Base-by-base conservation (phyloP, 2,888 invertebrate species). In the Flexamia atlantica region DNA sequence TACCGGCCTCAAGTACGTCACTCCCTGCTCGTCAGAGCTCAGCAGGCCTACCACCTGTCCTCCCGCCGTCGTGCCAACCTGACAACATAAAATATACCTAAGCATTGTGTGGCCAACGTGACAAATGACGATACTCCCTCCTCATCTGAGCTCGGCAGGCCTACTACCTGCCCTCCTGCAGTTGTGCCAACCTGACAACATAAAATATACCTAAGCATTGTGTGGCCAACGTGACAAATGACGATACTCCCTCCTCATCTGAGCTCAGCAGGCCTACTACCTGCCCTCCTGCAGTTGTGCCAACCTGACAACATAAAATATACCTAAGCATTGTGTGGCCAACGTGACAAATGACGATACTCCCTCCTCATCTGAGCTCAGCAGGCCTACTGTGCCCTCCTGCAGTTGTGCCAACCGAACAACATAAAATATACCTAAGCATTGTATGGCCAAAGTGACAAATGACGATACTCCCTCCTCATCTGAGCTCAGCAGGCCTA, bases 201-300 rank as follows among this genome's bases (percentile, higher is more conserved):
- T 4, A 7, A 36, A 36, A 7, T 36, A 36, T 36, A 7, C 36
- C 36, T 36, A 9, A 36, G 36, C 4, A 36, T 9, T 7, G 9
- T 36, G 36, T 36, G 4, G 36, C 36, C 36, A 36, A 36, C 36
- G 4, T 36, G 4, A 36, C 36, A 36, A 36, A 80, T 50, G 82
- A 96, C 89, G 95, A 95, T 64, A 95, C 93, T 5, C 95, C 94
- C 40, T 95, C 95, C 87, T 95, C 94, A 86, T 95, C 94, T 20
- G 87, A 86, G 82, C 93, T 93, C 12, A 95, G 91, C 87, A 95
- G 93, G 1, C 95, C 94, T 32, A 95, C 94, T 72, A 95, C 94
- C 92, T 93, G 90, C 20, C 87, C 88, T 79, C 88, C 87, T 28
- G 50, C 36, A 36, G 36, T 36, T 7, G 9, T 36, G 9, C 36